These are phyloP conservation scores for Nesoenas mayeri DNA, from an alignment of 2,113 vertebrate species.

Conservation along the genomic window DNA sequence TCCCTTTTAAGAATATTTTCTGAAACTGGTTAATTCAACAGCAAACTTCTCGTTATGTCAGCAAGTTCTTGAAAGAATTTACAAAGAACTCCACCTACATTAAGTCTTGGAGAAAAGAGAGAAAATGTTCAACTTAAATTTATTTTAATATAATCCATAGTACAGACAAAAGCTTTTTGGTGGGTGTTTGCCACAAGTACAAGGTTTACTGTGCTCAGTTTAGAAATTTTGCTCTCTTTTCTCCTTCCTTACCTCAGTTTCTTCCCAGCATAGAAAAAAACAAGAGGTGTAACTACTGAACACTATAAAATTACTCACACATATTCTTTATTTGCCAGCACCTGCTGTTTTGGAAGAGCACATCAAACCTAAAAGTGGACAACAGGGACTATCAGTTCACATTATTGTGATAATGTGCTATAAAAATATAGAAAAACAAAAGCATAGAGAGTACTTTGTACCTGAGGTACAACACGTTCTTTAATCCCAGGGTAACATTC, in stretches of 20 bases:
- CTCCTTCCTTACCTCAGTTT: not conserved
- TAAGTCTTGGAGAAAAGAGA: not conserved
- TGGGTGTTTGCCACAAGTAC: not conserved
- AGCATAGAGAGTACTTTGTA: not conserved
- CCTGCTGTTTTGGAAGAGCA: not conserved
- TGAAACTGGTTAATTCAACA: not conserved
- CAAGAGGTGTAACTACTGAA: not conserved
- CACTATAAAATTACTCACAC: not conserved
- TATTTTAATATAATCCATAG: not conserved
- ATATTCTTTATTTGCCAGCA: not conserved
- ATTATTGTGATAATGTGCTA: not conserved
- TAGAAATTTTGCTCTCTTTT: not conserved
- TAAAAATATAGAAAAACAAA: not conserved
- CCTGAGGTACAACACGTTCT: not conserved
- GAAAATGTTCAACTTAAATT: not conserved
- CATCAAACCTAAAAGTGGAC: not conserved
- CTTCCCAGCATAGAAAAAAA: not conserved
- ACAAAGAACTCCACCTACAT: not conserved
- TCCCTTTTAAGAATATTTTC: not conserved
- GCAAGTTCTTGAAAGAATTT: not conserved
- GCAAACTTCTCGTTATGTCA: not conserved
- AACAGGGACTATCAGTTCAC: not conserved
- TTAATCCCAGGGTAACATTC: not conserved
- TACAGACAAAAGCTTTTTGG: not conserved
- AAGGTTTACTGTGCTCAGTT: not conserved